These are phyloP conservation scores for Digitonthophagus gazella DNA, from an alignment of 2,888 invertebrate genomes.

Conservation along the genomic window DNA sequence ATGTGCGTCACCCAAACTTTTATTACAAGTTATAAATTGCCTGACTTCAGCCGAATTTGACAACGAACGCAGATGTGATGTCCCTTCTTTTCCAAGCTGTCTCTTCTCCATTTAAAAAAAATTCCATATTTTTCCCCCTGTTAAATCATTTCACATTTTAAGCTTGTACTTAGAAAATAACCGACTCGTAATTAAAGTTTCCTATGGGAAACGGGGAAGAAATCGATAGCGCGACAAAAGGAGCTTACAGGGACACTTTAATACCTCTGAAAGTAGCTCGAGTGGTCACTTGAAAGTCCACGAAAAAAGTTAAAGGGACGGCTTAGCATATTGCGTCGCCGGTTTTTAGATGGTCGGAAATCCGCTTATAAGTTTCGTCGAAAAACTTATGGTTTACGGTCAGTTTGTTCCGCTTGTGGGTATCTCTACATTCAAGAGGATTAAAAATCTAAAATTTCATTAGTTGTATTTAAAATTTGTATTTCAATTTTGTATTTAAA, in stretches of 20 bases:
- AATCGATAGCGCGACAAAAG: neutral
- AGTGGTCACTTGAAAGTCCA: neutral
- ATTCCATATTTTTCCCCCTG: neutral
- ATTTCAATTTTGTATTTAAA: neutral
- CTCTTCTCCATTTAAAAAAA: neutral
- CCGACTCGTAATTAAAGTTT: neutral
- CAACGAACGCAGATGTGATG: neutral
- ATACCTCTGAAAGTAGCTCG: neutral
- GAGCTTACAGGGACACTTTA: neutral
- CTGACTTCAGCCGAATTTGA: slow-evolving; percentile 3
- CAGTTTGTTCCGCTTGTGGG: no score
- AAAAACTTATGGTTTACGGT: neutral
- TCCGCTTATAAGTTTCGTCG: neutral
- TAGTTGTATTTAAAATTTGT: no score
- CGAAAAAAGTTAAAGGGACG: neutral
- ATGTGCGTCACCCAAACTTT: slow-evolving; percentile 10
- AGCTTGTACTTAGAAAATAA: neutral
- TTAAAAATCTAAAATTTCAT: no score
- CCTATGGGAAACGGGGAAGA: neutral
- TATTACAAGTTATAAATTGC: slow-evolving; percentile 16
- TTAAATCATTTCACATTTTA: neutral
- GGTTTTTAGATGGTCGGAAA: neutral
- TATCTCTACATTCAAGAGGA: no score
- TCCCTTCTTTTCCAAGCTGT: neutral
- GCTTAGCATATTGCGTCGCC: neutral